Percentiles rank a stretch among this genome's conserved stretches.
Evolutionary conservation across 2,797 vertebrate species (phyloP).

Genomic region (Mus caroli): DNA sequence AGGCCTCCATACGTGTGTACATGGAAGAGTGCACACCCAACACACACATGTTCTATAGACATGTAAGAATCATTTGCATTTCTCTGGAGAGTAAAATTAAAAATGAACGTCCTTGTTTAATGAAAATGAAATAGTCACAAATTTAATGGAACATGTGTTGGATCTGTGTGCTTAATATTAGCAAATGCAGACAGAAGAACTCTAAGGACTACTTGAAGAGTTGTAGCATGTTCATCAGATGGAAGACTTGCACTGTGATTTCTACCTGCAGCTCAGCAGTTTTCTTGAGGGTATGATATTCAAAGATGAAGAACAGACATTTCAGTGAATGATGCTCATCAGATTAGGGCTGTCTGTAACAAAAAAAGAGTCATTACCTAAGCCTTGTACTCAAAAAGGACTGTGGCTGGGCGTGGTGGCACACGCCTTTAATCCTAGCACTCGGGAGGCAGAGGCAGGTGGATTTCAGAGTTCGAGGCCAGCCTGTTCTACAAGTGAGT

Average conservation of each 20-base stretch:
- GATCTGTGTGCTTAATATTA: background rate
- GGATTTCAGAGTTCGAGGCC: no score
- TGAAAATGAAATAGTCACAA: constrained; percentile 47
- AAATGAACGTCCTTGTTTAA: background rate
- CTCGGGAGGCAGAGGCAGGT: no score
- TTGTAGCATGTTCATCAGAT: background rate
- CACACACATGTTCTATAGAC: background rate
- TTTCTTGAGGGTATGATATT: background rate
- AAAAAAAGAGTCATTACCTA: background rate
- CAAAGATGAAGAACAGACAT: background rate
- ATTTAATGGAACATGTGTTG: background rate
- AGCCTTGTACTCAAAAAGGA: constrained; percentile 19
- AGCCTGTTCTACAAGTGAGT: no score
- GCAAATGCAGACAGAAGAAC: background rate
- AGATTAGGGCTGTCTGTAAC: background rate
- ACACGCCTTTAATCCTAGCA: no score
- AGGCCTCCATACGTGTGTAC: no score
- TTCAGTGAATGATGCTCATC: background rate
- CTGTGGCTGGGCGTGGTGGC: background rate
- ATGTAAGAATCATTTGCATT: constrained; percentile 24
- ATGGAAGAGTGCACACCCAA: background rate
- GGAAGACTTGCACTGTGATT: background rate
- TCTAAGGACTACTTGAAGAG: background rate
- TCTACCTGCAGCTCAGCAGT: background rate
- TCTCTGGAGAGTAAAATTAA: constrained; percentile 24